Percentiles rank a stretch among this genome's conserved stretches.
These are phyloP conservation scores for Psilanteris sp. DNA, from an alignment of 1,140 invertebrate species.

Conservation along the genomic window DNA sequence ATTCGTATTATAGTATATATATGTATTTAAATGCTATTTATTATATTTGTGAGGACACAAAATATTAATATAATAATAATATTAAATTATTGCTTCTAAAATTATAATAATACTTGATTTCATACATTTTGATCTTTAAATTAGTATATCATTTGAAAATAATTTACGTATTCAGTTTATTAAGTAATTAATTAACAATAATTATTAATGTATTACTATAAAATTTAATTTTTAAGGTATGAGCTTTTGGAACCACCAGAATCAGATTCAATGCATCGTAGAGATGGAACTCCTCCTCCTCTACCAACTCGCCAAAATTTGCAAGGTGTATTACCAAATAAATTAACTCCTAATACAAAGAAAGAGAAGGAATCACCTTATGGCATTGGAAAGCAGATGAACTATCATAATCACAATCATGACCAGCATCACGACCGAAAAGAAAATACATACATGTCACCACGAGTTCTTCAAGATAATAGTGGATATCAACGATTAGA, in stretches of 20 bases:
- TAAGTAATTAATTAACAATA: too few relatives aligned
- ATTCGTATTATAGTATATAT: too few relatives aligned
- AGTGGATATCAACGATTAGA: constrained; percentile 74
- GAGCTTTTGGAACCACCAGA: constrained; percentile 80
- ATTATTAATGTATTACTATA: too few relatives aligned
- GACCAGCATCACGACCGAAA: constrained; percentile 73
- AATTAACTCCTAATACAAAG: constrained; percentile 62
- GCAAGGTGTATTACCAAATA: constrained; percentile 66
- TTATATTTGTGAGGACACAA: too few relatives aligned
- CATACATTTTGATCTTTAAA: too few relatives aligned
- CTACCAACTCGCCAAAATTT: constrained; percentile 78
- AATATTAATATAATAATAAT: too few relatives aligned
- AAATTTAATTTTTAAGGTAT: constrained; percentile 76
- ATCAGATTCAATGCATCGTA: constrained; percentile 67
- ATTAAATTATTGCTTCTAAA: too few relatives aligned
- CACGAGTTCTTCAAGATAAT: constrained; percentile 71
- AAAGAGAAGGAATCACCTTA: constrained; percentile 74
- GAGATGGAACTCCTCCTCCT: constrained; percentile 79
- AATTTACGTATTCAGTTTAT: too few relatives aligned
- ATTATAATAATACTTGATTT: too few relatives aligned
- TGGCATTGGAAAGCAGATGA: constrained; percentile 64
- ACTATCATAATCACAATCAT: constrained; percentile 66
- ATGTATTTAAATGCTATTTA: too few relatives aligned
- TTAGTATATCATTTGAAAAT: too few relatives aligned
- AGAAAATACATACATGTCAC: constrained; percentile 74